Percentiles rank a stretch among this genome's conserved stretches.
Evolutionary conservation across 2,797 vertebrate species (phyloP).

Genomic region (Acanthurus lineatus): DNA sequence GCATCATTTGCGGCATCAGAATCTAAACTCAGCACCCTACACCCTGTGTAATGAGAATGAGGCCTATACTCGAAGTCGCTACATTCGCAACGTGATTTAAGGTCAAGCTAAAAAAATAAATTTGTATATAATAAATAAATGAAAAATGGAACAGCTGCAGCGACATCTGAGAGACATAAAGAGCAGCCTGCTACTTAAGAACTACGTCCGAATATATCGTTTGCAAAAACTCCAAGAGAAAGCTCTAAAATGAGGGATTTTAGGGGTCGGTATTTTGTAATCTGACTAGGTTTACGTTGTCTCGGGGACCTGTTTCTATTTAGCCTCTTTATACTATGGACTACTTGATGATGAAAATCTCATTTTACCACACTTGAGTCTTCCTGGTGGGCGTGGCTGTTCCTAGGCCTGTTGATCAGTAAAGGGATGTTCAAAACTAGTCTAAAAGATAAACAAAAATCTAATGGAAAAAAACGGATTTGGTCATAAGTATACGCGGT

Average conservation of each 20-base stretch:
- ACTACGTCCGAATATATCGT: no score
- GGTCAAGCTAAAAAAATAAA: no score
- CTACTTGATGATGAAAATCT: background rate
- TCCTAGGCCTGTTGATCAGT: background rate
- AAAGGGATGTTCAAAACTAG: background rate
- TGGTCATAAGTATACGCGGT: no score
- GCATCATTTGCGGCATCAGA: constrained; percentile 4
- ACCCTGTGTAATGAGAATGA: background rate
- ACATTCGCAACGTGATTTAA: background rate
- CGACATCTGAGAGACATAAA: constrained; percentile 6
- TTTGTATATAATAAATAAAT: background rate
- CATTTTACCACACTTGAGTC: constrained; percentile 8
- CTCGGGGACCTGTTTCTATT: background rate
- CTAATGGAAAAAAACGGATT: no score
- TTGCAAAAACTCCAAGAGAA: no score
- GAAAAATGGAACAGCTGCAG: background rate
- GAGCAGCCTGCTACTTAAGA: background rate
- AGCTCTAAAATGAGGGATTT: background rate
- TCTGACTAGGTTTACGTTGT: background rate
- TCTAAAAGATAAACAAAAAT: no score
- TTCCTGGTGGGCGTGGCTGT: constrained; percentile 44
- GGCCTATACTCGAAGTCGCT: background rate
- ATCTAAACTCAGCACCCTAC: background rate
- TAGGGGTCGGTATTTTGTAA: background rate
- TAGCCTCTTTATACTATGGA: background rate